phyloP scores from a whole-genome alignment of 2,113 vertebrate species.

The Glaucidium brasilianum region DNA sequence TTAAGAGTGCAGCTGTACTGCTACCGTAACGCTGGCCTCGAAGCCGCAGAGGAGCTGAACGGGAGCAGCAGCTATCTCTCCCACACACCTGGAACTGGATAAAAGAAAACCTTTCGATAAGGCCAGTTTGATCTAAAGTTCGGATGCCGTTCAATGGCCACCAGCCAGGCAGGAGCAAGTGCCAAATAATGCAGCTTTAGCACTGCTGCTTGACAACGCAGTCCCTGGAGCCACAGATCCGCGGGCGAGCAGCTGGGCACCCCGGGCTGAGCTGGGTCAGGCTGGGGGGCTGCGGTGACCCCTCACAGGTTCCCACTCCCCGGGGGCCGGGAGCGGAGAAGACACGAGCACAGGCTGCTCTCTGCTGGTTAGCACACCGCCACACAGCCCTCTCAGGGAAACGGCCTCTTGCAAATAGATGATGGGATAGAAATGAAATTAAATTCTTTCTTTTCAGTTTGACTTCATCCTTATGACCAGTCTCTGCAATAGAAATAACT shows the following conservation, averaged over 20 bases:
- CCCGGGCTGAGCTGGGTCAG: not conserved
- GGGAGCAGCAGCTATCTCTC: not conserved
- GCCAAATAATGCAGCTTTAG: too few species aligned
- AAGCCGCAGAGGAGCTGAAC: accelerated
- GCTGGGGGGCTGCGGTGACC: accelerated
- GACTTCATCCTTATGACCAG: not conserved
- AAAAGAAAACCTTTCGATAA: not conserved
- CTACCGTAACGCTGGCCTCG: accelerated
- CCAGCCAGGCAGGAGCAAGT: not conserved
- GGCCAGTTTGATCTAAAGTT: not conserved
- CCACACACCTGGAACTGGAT: too few species aligned
- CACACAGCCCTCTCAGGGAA: not conserved
- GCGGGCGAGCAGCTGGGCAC: not conserved
- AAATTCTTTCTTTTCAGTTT: not conserved
- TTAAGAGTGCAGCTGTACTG: accelerated
- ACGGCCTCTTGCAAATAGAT: accelerated
- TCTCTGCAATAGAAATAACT: not conserved
- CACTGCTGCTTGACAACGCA: accelerated
- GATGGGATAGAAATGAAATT: accelerated
- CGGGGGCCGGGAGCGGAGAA: accelerated
- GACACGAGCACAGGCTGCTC: not conserved
- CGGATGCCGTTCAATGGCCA: not conserved
- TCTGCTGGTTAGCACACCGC: not conserved
- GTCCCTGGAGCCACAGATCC: not conserved
- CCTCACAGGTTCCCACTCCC: accelerated